Percentiles rank a stretch among this genome's conserved stretches.
Conservation (phyloP, 2,888 invertebrate genomes). For the Petrolisthes cinctipes region DNA sequence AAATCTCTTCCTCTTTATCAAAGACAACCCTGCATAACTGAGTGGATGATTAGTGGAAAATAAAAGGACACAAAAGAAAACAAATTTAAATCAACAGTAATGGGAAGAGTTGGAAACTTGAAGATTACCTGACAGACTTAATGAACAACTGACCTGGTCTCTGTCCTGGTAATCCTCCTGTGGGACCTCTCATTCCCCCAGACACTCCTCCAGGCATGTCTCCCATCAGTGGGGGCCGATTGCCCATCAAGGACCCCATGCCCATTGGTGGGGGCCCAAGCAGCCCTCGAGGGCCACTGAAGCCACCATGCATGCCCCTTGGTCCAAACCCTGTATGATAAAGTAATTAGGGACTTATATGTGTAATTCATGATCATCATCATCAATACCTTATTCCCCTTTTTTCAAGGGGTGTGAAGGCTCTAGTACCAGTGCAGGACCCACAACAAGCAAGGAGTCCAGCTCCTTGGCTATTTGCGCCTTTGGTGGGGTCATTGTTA, state of each 20-base stretch:
- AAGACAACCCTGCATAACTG: no score
- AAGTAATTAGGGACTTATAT: neutral
- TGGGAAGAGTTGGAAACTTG: no score
- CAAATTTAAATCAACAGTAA: no score
- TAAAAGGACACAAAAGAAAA: no score
- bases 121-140: no score
- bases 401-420: neutral
- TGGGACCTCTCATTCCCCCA: slow-evolving; percentile 34
- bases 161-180: slow-evolving; percentile 40
- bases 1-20: no score
- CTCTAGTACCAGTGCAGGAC: no score
- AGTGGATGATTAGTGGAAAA: no score
- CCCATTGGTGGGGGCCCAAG: slow-evolving; percentile 51
- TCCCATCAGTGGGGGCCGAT: slow-evolving; percentile 51
- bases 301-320: slow-evolving; percentile 37
- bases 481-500: no score
- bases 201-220: slow-evolving; percentile 45
- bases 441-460: no score
- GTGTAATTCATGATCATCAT: neutral
- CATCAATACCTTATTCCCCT: neutral
- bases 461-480: no score
- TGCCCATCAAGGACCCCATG: slow-evolving; percentile 38
- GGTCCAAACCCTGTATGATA: slow-evolving; percentile 49
- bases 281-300: slow-evolving; percentile 45
- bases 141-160: slow-evolving; percentile 44